Conservation (phyloP, 2,888 invertebrate species). For the Leucania comma region DNA sequence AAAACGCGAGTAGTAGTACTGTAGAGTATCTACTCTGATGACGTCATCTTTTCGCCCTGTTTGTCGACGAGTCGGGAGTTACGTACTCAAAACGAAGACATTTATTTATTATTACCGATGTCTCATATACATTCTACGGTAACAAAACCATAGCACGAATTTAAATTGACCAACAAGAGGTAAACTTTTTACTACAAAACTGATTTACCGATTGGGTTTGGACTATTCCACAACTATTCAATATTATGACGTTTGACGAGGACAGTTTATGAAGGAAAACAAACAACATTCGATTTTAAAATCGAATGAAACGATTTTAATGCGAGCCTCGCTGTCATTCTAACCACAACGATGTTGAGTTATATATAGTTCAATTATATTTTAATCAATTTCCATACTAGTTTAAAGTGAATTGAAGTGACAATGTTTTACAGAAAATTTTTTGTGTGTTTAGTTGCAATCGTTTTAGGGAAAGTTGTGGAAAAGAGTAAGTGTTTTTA, state of each 20-base stretch:
- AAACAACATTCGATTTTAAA: background rate
- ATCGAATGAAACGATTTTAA: conserved; percentile 14
- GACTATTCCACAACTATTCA: too few relatives aligned
- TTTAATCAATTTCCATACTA: background rate
- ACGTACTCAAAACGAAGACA: too few relatives aligned
- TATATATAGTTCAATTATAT: conserved; percentile 8
- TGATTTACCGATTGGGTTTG: too few relatives aligned
- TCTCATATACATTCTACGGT: too few relatives aligned
- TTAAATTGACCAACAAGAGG: too few relatives aligned
- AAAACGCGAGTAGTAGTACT: too few relatives aligned
- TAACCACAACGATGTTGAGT: conserved; percentile 29
- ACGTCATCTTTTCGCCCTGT: too few relatives aligned
- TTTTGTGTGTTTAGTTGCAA: conserved; percentile 31
- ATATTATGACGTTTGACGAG: background rate
- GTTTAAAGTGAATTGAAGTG: conserved; percentile 10
- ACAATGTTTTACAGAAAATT: conserved; percentile 28
- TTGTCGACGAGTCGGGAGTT: too few relatives aligned
- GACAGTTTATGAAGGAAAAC: background rate
- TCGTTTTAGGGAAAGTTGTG: conserved; percentile 6
- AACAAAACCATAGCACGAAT: too few relatives aligned
- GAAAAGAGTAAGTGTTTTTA: conserved; percentile 23
- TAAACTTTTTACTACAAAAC: too few relatives aligned
- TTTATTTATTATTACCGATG: too few relatives aligned
- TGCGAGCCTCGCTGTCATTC: background rate
- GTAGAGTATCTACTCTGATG: too few relatives aligned